phyloP scores from a whole-genome alignment of 2,888 invertebrate genomes.

The Protodeltote pygarga region DNA sequence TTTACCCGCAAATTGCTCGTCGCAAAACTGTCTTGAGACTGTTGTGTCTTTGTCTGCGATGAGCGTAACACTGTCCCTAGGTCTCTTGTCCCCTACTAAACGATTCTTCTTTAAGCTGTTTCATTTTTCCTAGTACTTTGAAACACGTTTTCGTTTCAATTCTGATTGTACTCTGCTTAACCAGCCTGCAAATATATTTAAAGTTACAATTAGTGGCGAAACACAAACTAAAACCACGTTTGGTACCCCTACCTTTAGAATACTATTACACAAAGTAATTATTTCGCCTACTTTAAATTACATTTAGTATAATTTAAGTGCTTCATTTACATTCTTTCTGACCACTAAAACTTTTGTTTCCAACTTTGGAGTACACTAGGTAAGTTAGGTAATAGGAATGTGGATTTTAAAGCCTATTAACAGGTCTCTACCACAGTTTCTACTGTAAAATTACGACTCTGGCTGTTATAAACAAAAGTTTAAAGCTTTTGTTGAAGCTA shows the following conservation, averaged over 20 bases:
- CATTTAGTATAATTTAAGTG: constrained; percentile 11
- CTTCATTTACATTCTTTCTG: constrained; percentile 23
- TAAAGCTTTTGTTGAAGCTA: neutral
- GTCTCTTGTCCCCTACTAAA: too few relatives aligned
- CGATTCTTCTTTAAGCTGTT: too few relatives aligned
- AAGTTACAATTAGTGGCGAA: too few relatives aligned
- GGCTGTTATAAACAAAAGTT: constrained; percentile 1
- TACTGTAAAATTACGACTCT: neutral
- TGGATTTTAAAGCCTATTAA: constrained; percentile 13
- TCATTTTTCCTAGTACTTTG: too few relatives aligned
- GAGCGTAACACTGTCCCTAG: too few relatives aligned
- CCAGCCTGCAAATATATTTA: too few relatives aligned
- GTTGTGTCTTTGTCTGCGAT: too few relatives aligned
- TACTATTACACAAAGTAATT: constrained; percentile 15
- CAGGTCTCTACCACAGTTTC: neutral
- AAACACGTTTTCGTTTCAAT: too few relatives aligned
- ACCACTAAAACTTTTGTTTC: constrained; percentile 5
- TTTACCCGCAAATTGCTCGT: too few relatives aligned
- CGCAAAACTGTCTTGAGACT: too few relatives aligned
- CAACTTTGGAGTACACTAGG: constrained; percentile 1
- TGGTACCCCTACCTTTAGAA: constrained; percentile 3
- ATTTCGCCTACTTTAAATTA: constrained; percentile 8
- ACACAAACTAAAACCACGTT: too few relatives aligned
- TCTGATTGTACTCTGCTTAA: too few relatives aligned
- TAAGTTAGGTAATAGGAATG: constrained; percentile 7